A percentile compares a stretch with the other conserved stretches of the same genome.
Conservation (phyloP, 2,113 vertebrate genomes). For the Psilopogon haemacephalus region DNA sequence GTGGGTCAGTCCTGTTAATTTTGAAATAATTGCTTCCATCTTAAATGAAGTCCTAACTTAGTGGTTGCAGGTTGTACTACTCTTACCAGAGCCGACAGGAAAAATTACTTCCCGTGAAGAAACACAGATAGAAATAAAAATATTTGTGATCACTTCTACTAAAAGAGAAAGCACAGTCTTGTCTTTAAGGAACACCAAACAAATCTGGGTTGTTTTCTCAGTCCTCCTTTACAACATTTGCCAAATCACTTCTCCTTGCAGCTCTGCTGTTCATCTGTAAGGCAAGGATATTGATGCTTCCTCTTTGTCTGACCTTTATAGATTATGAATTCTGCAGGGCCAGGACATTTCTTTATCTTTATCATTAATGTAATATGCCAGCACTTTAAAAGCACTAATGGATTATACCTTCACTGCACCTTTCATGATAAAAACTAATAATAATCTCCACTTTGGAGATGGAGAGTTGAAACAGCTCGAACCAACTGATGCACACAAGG, state of each 20-base stretch:
- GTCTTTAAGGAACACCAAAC: background rate
- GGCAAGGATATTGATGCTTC: conserved; percentile 14
- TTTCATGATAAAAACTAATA: conserved; percentile 8
- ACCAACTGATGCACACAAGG: conserved; percentile 3
- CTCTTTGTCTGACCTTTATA: conserved; percentile 13
- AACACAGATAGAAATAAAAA: fast-evolving
- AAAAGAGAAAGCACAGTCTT: background rate
- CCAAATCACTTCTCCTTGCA: background rate
- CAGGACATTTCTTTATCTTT: conserved; percentile 21
- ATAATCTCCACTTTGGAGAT: background rate
- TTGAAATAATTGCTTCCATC: background rate
- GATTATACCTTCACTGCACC: conserved; percentile 7
- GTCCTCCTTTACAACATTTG: background rate
- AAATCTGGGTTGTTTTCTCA: background rate
- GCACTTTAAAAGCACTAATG: conserved; percentile 20
- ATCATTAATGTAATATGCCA: conserved; percentile 21
- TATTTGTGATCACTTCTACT: background rate
- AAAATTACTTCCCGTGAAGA: background rate
- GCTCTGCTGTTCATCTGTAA: background rate
- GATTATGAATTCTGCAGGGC: conserved; percentile 10
- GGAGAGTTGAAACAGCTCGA: background rate
- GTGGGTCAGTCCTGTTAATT: background rate
- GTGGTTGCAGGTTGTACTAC: background rate
- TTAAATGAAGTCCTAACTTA: background rate
- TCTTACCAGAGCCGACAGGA: background rate